Base-by-base conservation (phyloP, 2,888 invertebrate genomes). In the Toxonevra muliebris region DNA sequence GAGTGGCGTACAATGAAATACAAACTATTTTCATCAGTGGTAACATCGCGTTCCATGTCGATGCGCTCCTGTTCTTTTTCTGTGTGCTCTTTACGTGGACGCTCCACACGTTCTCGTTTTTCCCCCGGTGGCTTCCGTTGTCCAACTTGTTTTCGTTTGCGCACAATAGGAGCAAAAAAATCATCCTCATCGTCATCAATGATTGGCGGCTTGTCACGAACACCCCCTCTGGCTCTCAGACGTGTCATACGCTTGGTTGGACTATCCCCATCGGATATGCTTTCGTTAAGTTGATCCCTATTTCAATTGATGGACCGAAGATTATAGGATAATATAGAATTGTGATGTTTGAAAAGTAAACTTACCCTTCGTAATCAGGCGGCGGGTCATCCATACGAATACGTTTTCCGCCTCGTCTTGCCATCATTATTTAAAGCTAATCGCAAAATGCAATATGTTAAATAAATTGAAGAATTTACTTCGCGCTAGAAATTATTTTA, bases 361-460 rank as follows among this genome's bases (percentile, higher is more conserved):
- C 75, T 90, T 69, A 69, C 74, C 91, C 92, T 48, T 94, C 94
- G 82, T 93, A 95, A 81, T 95, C 95, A 69, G 93, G 93, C 61
- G 94, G 94, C 69, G 93, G 93, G 85, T 94, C 94, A 86, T 95
- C 95, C 94, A 96, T 94, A 72, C 95, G 92, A 81, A 95, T 95
- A 75, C 95, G 89, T 87, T 95, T 96, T 75, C 95, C 95, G 80
- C 94, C 94, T 69, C 92, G 87, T 73, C 94, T 89, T 85, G 93
- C 93, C 93, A 95, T 93, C 83, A 82, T 82, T 57, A 15, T 53
- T 17, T 30, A 30, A 30, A 30, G 7, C 30, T 30, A 7, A 30
- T 30, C 7, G 2, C 30, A 30, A 2, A 30, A 30, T 30, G 7
- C 30, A 30, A 30, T 30, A 30, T 30, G 2, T 30, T 30, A 30